A percentile compares a stretch with the other conserved stretches of the same genome.
phyloP scores from a whole-genome alignment of 1,140 invertebrate genomes.

The Notospermus geniculatus region DNA sequence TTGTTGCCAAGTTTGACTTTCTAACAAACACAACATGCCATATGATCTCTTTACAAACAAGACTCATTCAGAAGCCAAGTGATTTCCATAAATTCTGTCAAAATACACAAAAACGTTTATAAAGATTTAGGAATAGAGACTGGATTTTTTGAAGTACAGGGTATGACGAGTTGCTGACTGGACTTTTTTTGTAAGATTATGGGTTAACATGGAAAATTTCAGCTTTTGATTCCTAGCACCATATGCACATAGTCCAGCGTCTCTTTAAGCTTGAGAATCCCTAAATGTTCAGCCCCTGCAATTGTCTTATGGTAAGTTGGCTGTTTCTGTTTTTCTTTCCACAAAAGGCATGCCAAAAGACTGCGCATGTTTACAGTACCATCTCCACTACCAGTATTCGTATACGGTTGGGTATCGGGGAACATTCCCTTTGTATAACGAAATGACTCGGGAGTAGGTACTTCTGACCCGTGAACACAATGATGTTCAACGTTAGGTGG shows the following conservation, averaged over 20 bases:
- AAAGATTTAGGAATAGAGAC: no score
- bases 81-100: no score
- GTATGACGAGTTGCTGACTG: no score
- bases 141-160: no score
- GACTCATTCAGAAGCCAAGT: no score
- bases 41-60: no score
- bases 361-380: slow-evolving; percentile 91
- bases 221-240: slow-evolving; percentile 8
- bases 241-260: slow-evolving; percentile 34
- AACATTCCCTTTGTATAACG: slow-evolving; percentile 34
- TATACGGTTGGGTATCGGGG: slow-evolving; percentile 72
- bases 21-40: no score
- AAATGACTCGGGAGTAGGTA: slow-evolving; percentile 69
- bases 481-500: slow-evolving; percentile 87
- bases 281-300: slow-evolving; percentile 72
- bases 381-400: slow-evolving; percentile 85
- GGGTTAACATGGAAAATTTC: no score
- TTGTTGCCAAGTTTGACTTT: no score
- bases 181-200: no score
- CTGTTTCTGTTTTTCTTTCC: slow-evolving; percentile 65
- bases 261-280: slow-evolving; percentile 37
- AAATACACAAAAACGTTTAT: no score
- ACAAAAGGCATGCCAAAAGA: slow-evolving; percentile 74
- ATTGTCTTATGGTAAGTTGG: slow-evolving; percentile 66
- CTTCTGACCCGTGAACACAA: slow-evolving; percentile 79